Conservation (phyloP, 2,888 invertebrate species). For the Nasonia oneida region DNA sequence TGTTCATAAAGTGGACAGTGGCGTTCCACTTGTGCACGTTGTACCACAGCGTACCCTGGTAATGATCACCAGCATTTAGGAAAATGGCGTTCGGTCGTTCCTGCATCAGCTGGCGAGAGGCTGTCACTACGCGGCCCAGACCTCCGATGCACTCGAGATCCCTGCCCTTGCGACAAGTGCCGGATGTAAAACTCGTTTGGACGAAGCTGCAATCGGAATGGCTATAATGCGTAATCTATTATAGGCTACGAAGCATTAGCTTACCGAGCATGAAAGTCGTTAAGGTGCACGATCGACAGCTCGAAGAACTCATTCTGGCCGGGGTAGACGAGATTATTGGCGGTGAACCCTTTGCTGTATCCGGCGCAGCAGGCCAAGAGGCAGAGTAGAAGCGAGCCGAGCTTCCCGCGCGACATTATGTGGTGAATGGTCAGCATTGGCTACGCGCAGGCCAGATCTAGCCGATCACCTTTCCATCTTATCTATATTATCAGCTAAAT, state of each 20-base stretch:
- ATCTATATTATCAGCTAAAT: too few species aligned
- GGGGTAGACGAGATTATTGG: slow-evolving; percentile 67
- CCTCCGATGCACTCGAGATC: slow-evolving; percentile 84
- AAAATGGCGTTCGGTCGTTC: slow-evolving; percentile 83
- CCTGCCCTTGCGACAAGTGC: slow-evolving; percentile 80
- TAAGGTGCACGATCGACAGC: slow-evolving; percentile 82
- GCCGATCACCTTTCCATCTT: too few species aligned
- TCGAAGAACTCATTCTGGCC: slow-evolving; percentile 79
- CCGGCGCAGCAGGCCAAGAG: not conserved
- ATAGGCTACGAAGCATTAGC: slow-evolving; percentile 57
- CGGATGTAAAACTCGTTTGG: slow-evolving; percentile 82
- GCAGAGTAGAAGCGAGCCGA: not conserved
- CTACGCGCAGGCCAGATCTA: too few species aligned
- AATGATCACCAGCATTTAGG: slow-evolving; percentile 91
- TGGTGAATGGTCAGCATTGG: too few species aligned
- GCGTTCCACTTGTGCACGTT: slow-evolving; percentile 87
- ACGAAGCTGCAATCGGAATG: slow-evolving; percentile 80
- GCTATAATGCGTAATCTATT: not conserved
- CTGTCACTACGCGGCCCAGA: slow-evolving; percentile 84
- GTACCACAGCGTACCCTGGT: slow-evolving; percentile 92
- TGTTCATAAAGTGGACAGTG: slow-evolving; percentile 88
- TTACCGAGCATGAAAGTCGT: slow-evolving; percentile 83
- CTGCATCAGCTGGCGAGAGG: slow-evolving; percentile 77
- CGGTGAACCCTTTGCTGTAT: slow-evolving; percentile 66
- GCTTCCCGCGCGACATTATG: not conserved